Base-by-base conservation (phyloP, 2,797 vertebrate genomes). In the Liparis tanakae region DNA sequence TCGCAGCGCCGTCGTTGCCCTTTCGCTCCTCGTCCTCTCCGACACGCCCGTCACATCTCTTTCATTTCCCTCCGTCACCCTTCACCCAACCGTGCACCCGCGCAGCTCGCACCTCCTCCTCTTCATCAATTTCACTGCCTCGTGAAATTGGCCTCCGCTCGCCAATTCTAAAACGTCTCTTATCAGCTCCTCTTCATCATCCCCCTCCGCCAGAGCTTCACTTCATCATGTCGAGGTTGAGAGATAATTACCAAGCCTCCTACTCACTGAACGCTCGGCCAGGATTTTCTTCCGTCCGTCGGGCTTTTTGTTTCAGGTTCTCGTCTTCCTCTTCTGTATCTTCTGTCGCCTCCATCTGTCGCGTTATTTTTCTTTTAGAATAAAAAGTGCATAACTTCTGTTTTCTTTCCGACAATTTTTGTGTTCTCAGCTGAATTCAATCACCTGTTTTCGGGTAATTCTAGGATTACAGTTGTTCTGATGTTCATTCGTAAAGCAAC, bases 181-280 rank as follows among this genome's bases (percentile, higher is more conserved):
- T 15, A 57, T 61, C 53, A 33, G 44, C 22, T 41, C 72, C 48
- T 69, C 30, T 37, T 34, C 18, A 10, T 60, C 62, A 44, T 20
- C 41, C 64, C 57, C 7, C 53, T 57, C 69, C 78, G 70, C 78
- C 83, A 79, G 67, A 69, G 68, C 46, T 46, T 2, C 44, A 80
- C 70, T 86, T 87, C 57, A 84, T 87, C 85, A 78, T n/a, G 67
- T 46, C 39, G 76, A 84, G 78, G 78, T 65, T 89, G 88, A 88
- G 84, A 86, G 84, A 84, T 90, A 93, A 91, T 91, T 92, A 89
- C 83, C 39, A 43, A 74, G 67, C 64, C 79, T 84, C 76, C 51
- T 67, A 48, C 62, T 81, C 85, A 76, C 85, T 78, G 84, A 5
- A 25, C 51, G 72, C 80, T 78, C 71, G 25, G 75, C 70, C 37